Evolutionary conservation across 2,797 vertebrate genomes (phyloP), one percentile per base, ranked within the genome.

Genomic region (Rhinoraja longicauda): DNA sequence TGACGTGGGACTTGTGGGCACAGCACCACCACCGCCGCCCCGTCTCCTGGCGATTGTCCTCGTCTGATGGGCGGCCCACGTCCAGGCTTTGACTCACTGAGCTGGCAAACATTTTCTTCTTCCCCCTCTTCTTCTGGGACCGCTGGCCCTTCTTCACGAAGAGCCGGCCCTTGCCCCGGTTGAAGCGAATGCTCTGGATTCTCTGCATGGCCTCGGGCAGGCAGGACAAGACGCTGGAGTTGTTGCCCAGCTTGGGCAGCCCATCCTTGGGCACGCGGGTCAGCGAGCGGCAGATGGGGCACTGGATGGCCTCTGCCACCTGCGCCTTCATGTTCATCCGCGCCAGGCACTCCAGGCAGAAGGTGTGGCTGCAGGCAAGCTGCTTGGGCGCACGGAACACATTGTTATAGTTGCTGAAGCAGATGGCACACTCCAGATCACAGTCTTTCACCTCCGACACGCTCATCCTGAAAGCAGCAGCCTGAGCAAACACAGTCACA

Each of bases 291-390:
- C 97, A 97, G 93, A 97, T 94, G 0, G 97, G 97, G 93, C 97
- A 97, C 94, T 95, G 96, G 94, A 97, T 95, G 94, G 95, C 93
- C 21, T 94, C 93, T 1, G 97, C 97, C 92, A 96, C 94, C 0
- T 93, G 0, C 0, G 97, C 96, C 93, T 97, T 97, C 64, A 97
- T 93, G 78, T 97, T 97, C 88, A 97, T 97, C 73, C 97, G 95
- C 0, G 97, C 97, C 93, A 97, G 95, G 78, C 97, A 97, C 95
- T 97, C 97, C 94, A 97, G 95, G 93, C 97, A 97, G 96, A 97
- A 97, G 1, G 97, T 97, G 94, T 97, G 97, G 0, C 93, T 93
- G 93, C 97, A 97, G 93, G 95, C 94, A 1, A 97, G 96, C 95
- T 96, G 94, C 94, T 97, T 97, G 73, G 97, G 97, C 32, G 96